Conservation (phyloP, 1,140 invertebrate genomes). For the Scaptodrosophila lebanonensis region DNA sequence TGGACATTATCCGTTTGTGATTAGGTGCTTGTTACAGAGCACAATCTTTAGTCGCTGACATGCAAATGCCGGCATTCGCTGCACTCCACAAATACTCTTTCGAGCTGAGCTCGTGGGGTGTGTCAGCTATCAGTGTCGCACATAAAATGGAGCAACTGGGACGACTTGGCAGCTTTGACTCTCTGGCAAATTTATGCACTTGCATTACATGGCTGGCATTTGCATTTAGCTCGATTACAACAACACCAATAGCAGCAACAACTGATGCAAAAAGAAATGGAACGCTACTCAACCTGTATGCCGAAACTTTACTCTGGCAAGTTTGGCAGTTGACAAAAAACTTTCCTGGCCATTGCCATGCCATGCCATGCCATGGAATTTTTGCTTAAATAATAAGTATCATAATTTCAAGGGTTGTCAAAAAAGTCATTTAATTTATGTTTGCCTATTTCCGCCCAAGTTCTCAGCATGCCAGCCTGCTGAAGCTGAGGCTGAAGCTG, state of each 20-base stretch:
- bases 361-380: not conserved
- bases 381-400: conserved; percentile 72
- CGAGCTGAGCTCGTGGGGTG: conserved; percentile 8
- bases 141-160: conserved; percentile 35
- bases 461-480: conserved; percentile 12
- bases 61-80: conserved; percentile 51
- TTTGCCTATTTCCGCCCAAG: conserved; percentile 65
- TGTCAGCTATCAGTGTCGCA: conserved; percentile 25
- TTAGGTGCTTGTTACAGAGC: conserved; percentile 47
- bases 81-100: not conserved
- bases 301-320: conserved; percentile 10
- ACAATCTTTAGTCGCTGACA: conserved; percentile 31
- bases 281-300: conserved; percentile 40
- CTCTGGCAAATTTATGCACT: conserved; percentile 47
- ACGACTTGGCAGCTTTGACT: conserved; percentile 17
- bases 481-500: conserved; percentile 11
- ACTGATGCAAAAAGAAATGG: conserved; percentile 17
- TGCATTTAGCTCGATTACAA: conserved; percentile 32
- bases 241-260: no score
- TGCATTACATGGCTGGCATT: conserved; percentile 9
- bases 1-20: conserved; percentile 72
- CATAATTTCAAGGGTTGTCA: conserved; percentile 74
- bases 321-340: conserved; percentile 8
- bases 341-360: not conserved
- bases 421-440: conserved; percentile 74